phyloP scores from a whole-genome alignment of 1,140 invertebrate genomes.

The Panagrolaimus sp. region DNA sequence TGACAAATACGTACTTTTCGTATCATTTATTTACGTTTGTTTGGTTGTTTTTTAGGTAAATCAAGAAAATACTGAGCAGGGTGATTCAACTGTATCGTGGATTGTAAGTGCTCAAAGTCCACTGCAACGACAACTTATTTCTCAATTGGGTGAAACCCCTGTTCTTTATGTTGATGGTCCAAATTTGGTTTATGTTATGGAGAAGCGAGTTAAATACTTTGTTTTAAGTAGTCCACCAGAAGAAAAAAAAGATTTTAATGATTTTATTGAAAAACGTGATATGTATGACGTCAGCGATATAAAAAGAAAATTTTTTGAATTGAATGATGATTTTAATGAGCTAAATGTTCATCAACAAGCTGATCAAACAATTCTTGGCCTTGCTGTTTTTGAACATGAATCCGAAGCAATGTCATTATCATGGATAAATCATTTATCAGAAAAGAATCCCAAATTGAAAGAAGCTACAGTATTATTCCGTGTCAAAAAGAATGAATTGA shows the following conservation, averaged over 20 bases:
- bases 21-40: conserved; percentile 19
- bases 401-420: conserved; percentile 76
- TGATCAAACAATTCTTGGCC: conserved; percentile 79
- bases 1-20: conserved; percentile 11
- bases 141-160: conserved; percentile 67
- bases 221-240: conserved; percentile 70
- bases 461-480: conserved; percentile 33
- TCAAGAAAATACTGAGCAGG: conserved; percentile 65
- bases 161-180: conserved; percentile 78
- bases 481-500: conserved; percentile 25
- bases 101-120: conserved; percentile 81
- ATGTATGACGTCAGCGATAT: conserved; percentile 19
- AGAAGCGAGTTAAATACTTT: conserved; percentile 77
- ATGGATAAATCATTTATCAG: conserved; percentile 81
- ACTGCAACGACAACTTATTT: conserved; percentile 71
- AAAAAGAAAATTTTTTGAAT: conserved; percentile 24
- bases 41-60: conserved; percentile 20
- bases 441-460: conserved; percentile 70
- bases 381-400: conserved; percentile 77
- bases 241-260: conserved; percentile 21
- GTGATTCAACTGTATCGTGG: conserved; percentile 74
- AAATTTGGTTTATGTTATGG: conserved; percentile 73
- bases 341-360: conserved; percentile 78
- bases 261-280: conserved; percentile 43
- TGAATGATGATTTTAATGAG: conserved; percentile 45